phyloP scores from a whole-genome alignment of 2,113 vertebrate species.

The Pedetes capensis region DNA sequence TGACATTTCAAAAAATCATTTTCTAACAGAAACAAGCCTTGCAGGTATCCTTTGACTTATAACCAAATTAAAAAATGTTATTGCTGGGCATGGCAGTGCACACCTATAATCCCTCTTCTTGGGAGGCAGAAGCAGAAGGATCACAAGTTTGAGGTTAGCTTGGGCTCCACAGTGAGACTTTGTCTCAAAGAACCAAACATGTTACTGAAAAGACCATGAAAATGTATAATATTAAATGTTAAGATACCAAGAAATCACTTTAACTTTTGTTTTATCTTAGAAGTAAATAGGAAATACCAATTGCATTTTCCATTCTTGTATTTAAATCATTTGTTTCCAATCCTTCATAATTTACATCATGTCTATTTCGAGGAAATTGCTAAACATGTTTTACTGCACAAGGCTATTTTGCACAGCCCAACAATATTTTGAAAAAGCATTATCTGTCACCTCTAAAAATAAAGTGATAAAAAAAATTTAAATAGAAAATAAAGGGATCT shows the following conservation, averaged over 20 bases:
- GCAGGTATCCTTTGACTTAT: background rate
- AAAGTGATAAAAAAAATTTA: background rate
- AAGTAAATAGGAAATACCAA: background rate
- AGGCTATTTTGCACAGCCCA: background rate
- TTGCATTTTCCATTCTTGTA: constrained; percentile 5
- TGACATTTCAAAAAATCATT: background rate
- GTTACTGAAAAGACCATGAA: constrained; percentile 10
- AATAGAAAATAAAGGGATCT: background rate
- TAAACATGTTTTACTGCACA: background rate
- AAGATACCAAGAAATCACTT: constrained; percentile 1
- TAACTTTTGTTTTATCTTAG: constrained; percentile 1
- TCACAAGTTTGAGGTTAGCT: too few relatives aligned
- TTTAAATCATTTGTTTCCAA: constrained; percentile 25
- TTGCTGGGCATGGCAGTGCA: too few relatives aligned
- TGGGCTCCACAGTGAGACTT: too few relatives aligned
- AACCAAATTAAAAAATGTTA: background rate
- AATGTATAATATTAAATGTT: background rate
- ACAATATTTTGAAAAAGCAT: background rate
- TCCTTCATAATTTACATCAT: background rate
- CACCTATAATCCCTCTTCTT: too few relatives aligned
- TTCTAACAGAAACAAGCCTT: background rate
- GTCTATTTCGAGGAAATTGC: constrained; percentile 4
- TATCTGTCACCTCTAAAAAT: constrained; percentile 9
- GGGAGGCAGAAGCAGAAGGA: too few relatives aligned
- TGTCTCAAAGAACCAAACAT: too few relatives aligned